Conservation (phyloP, 2,113 vertebrate genomes). For the Seriola rivoliana region DNA sequence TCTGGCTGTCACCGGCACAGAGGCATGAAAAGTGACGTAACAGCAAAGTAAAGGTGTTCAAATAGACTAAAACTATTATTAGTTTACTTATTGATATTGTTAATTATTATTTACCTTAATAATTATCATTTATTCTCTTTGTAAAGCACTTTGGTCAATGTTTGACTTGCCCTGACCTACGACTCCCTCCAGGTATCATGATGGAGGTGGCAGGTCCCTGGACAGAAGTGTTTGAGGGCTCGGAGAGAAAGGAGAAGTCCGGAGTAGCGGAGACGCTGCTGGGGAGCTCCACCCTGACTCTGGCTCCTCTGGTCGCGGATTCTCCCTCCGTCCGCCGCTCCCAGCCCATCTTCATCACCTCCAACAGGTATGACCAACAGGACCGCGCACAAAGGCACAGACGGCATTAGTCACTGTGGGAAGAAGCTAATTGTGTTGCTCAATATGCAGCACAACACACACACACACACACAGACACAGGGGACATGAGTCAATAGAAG, state of each 20-base stretch:
- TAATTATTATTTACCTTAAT: too few species aligned
- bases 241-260: background rate
- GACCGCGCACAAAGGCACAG: background rate
- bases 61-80: too few species aligned
- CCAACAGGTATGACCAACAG: constrained; percentile 61
- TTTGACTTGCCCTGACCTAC: background rate
- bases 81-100: too few species aligned
- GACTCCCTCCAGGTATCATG: constrained; percentile 42
- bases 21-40: too few species aligned
- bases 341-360: constrained; percentile 67
- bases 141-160: too few species aligned
- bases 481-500: constrained; percentile 33
- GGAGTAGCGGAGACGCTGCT: constrained; percentile 13
- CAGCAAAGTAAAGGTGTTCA: too few species aligned
- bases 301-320: constrained; percentile 53
- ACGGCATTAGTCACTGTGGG: background rate
- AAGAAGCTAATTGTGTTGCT: background rate
- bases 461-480: background rate
- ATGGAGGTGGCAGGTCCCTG: constrained; percentile 82
- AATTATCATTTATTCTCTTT: too few species aligned
- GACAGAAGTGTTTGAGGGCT: constrained; percentile 72
- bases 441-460: background rate
- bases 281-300: constrained; percentile 59
- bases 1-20: too few species aligned
- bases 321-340: constrained; percentile 66